Percentiles rank a stretch among this genome's conserved stretches.
These are phyloP conservation scores for Drosophila melanosoma DNA, from an alignment of 2,888 invertebrate species.

Conservation along the genomic window DNA sequence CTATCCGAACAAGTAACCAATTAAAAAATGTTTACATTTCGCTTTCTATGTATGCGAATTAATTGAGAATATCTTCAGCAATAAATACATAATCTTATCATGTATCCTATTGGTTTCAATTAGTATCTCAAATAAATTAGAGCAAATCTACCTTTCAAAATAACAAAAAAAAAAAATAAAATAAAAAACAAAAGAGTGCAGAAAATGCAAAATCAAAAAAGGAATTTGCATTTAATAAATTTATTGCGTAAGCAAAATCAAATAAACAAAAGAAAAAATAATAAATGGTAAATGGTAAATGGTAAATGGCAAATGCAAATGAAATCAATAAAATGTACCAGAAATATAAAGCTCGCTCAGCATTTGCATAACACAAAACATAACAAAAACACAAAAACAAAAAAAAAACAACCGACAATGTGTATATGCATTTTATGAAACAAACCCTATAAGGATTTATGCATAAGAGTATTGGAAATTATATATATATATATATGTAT, in stretches of 20 bases:
- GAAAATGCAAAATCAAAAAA: conserved; percentile 22
- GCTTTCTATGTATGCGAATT: conserved; percentile 1
- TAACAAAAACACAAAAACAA: neutral
- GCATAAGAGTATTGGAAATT: conserved; percentile 16
- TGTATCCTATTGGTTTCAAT: conserved; percentile 76
- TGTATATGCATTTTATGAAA: conserved; percentile 39
- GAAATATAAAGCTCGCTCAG: conserved; percentile 17
- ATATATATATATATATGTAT: conserved; percentile 46
- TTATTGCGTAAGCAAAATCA: conserved; percentile 11
- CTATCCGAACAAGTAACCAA: conserved; percentile 4
- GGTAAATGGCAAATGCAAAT: conserved; percentile 46
- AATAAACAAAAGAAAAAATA: conserved; percentile 39
- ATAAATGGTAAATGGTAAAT: conserved; percentile 20
- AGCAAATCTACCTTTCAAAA: conserved; percentile 33
- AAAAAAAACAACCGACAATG: conserved; percentile 3
- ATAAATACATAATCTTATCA: conserved; percentile 57
- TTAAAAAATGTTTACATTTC: conserved; percentile 1
- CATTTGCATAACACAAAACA: conserved; percentile 25
- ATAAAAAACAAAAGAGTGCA: too few species aligned
- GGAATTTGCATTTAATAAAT: conserved; percentile 29
- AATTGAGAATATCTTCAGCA: conserved; percentile 40
- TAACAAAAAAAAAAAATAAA: neutral
- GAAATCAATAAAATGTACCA: conserved; percentile 32
- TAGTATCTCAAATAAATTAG: conserved; percentile 61
- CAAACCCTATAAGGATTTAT: conserved; percentile 38